phyloP scores from a whole-genome alignment of 1,140 invertebrate genomes.

The Danaus melanippus region DNA sequence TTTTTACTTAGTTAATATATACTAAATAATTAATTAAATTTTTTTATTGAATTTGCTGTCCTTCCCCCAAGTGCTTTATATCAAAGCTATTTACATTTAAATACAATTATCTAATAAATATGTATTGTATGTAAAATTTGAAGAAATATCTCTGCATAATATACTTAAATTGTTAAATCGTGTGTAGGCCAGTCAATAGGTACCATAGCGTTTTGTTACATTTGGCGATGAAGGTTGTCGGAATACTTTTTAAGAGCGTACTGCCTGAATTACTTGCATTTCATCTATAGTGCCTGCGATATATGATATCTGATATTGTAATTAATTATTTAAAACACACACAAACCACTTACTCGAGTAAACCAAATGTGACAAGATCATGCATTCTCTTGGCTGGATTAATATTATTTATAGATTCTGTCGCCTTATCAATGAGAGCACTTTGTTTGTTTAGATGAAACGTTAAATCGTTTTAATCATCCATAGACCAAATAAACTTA shows the following conservation, averaged over 20 bases:
- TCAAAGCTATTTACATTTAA: slow-evolving; percentile 71
- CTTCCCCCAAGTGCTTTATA: slow-evolving; percentile 74
- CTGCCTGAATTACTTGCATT: background rate
- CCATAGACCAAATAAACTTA: slow-evolving; percentile 27
- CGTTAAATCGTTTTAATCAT: slow-evolving; percentile 16
- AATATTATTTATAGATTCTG: slow-evolving; percentile 46
- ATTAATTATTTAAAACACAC: slow-evolving; percentile 1
- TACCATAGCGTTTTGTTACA: slow-evolving; percentile 36
- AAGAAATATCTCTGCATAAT: slow-evolving; percentile 62
- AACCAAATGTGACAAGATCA: slow-evolving; percentile 42
- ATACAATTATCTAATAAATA: slow-evolving; percentile 68
- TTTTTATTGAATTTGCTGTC: slow-evolving; percentile 75
- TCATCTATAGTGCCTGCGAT: slow-evolving; percentile 3
- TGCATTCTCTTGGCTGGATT: slow-evolving; percentile 28
- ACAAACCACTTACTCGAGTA: background rate
- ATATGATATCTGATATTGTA: slow-evolving; percentile 1
- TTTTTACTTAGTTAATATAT: slow-evolving; percentile 71
- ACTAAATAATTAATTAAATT: slow-evolving; percentile 70
- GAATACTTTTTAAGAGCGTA: slow-evolving; percentile 11
- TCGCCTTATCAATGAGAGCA: slow-evolving; percentile 44
- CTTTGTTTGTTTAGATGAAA: slow-evolving; percentile 24
- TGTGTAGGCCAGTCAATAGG: slow-evolving; percentile 48
- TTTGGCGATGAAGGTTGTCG: slow-evolving; percentile 38
- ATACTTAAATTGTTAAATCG: slow-evolving; percentile 62
- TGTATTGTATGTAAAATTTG: slow-evolving; percentile 67